Conservation (phyloP, 2,888 invertebrate species). For the Pheosia gnoma region DNA sequence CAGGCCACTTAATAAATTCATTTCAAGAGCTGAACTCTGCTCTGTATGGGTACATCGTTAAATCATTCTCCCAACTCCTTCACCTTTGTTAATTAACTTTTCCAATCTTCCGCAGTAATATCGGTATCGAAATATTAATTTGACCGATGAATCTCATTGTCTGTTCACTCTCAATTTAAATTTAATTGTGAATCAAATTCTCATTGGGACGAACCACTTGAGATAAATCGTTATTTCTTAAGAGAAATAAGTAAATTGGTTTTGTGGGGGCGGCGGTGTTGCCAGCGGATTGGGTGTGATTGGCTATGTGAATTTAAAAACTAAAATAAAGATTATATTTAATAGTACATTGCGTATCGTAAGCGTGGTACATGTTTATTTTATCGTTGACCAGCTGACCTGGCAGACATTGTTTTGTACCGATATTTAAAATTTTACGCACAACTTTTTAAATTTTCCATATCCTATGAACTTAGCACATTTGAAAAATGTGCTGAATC, state of each 20-base stretch:
- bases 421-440: too few relatives aligned
- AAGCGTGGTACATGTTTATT: too few relatives aligned
- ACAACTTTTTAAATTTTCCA: too few relatives aligned
- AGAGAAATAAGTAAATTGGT: constrained; percentile 53
- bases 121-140: constrained; percentile 43
- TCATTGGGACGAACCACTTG: constrained; percentile 48
- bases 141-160: constrained; percentile 41
- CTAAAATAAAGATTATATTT: neutral
- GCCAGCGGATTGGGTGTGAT: neutral
- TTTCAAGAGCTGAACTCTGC: neutral
- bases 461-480: too few relatives aligned
- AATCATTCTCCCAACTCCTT: neutral
- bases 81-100: constrained; percentile 19
- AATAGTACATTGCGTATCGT: too few relatives aligned
- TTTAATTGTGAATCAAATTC: constrained; percentile 62
- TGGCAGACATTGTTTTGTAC: too few relatives aligned
- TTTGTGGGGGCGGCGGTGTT: constrained; percentile 25
- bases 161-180: constrained; percentile 49
- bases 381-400: too few relatives aligned
- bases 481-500: too few relatives aligned
- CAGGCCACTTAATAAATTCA: too few relatives aligned
- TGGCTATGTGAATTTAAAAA: neutral
- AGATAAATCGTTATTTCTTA: constrained; percentile 59
- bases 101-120: constrained; percentile 14
- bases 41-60: neutral